Evolutionary conservation across 2,113 vertebrate species (phyloP).

Genomic region (Petaurus breviceps): DNA sequence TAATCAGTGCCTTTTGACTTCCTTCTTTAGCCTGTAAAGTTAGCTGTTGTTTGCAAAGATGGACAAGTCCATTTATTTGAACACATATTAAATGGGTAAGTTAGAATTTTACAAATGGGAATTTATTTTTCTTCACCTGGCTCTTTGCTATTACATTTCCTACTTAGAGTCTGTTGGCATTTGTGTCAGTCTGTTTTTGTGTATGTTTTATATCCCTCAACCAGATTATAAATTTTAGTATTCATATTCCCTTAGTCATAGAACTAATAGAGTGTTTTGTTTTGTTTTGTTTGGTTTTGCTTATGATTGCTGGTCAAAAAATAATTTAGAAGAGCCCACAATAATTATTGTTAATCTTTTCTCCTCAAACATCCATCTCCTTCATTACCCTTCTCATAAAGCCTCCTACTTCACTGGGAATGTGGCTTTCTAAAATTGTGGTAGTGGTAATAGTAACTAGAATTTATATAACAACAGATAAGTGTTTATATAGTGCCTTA

Average conservation of each 20-base stretch:
- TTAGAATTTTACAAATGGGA: slow-evolving; percentile 58
- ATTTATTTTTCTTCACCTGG: slow-evolving; percentile 15
- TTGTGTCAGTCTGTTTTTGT: background rate
- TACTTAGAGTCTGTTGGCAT: background rate
- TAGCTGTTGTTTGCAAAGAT: slow-evolving; percentile 96
- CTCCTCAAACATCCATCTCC: too few relatives aligned
- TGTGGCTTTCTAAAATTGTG: too few relatives aligned
- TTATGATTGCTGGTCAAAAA: too few relatives aligned
- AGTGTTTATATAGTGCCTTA: too few relatives aligned
- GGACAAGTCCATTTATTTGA: slow-evolving; percentile 98
- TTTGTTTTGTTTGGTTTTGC: too few relatives aligned
- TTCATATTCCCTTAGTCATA: background rate
- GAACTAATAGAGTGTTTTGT: too few relatives aligned
- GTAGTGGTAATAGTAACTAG: too few relatives aligned
- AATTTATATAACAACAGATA: too few relatives aligned
- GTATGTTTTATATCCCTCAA: background rate
- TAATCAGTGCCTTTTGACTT: slow-evolving; percentile 48
- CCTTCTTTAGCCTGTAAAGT: slow-evolving; percentile 91
- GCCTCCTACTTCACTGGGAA: too few relatives aligned
- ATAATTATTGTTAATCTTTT: too few relatives aligned
- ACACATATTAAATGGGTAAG: slow-evolving; percentile 98
- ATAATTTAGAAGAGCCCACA: too few relatives aligned
- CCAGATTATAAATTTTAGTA: background rate
- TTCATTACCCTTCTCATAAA: too few relatives aligned
- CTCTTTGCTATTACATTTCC: background rate